Base-by-base conservation (phyloP, 53 echinoderm and acorn worm genomes). In the Arbacia lixula region DNA sequence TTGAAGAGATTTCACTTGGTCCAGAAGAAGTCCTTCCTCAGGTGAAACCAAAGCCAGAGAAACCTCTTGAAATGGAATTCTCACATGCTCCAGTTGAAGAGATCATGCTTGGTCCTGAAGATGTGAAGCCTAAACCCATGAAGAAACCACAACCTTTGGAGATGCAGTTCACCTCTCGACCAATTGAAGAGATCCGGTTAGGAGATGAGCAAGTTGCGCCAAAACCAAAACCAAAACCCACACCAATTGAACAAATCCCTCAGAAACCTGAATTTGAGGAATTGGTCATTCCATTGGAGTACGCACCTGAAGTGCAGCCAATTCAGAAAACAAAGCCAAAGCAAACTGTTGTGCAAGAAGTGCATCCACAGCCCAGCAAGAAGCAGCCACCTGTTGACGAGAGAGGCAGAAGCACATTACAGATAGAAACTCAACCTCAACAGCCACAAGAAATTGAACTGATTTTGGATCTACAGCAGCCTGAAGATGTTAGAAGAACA, bases 61-160 rank as follows among this genome's bases (percentile, higher is more conserved):
- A 87, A 55, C 91, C 87, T 60, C 84, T 87, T 84, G 91, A 91
- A 52, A 50, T 91, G 28, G 25, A 39, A 56, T 88, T 88, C 76
- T 77, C 55, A 38, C 78, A 78, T 25, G 41, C 57, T 24, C 63
- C 63, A 11, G 32, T 63, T 16, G 82, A 81, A 43, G 82, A 81
- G 25, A 81, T 81, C 38, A 49, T 21, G 0, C 82, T 81, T n/a
- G 82, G 82, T 46, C 63, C 63, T 30, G 82, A 81, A 81, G 22
- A 39, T 9, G 42, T 79, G 16, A 6, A 24, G 9, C 26, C 38
- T 12, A 79, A 60, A 28, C 79, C 79, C 22, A 24, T 32, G 43
- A 19, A 49, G 74, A 55, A 54, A 40, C 38, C 41, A 10, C 40
- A 62, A 58, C 74, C 88, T 41, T 72, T 49, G 12, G 25, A 68